Percentiles rank a stretch among this genome's conserved stretches.
Evolutionary conservation across 2,797 vertebrate species (phyloP).

Genomic region (Carapus acus): DNA sequence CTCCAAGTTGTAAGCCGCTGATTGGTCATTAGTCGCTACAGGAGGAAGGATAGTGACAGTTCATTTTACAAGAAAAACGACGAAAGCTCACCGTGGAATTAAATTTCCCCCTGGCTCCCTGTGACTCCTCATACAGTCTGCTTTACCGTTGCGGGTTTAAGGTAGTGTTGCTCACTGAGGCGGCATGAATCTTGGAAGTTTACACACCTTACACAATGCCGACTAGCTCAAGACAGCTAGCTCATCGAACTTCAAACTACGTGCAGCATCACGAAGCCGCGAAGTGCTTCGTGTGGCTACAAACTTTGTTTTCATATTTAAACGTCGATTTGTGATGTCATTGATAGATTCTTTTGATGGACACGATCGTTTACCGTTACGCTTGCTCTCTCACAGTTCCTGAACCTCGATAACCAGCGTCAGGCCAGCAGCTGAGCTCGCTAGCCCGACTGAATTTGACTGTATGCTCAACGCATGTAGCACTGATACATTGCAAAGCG

Average conservation of each 20-base stretch:
- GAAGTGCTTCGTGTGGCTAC: not conserved
- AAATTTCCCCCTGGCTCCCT: slow-evolving; percentile 13
- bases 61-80: slow-evolving; percentile 18
- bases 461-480: too few relatives aligned
- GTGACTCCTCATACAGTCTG: too few relatives aligned
- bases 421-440: too few relatives aligned
- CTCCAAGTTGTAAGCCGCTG: not conserved
- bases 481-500: too few relatives aligned
- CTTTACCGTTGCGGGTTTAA: slow-evolving; percentile 18
- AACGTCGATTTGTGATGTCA: too few relatives aligned
- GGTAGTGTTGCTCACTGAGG: slow-evolving; percentile 5
- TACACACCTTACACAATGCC: not conserved
- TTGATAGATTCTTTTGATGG: too few relatives aligned
- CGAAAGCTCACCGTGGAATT: slow-evolving; percentile 11
- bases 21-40: slow-evolving; percentile 40
- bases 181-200: not conserved
- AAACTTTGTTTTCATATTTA: too few relatives aligned
- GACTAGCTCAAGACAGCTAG: not conserved
- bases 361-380: too few relatives aligned
- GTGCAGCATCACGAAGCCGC: not conserved
- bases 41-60: slow-evolving; percentile 60
- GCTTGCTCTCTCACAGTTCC: too few relatives aligned
- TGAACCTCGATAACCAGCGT: too few relatives aligned
- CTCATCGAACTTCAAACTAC: slow-evolving; percentile 1
- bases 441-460: too few relatives aligned